A percentile compares a stretch with the other conserved stretches of the same genome.
These are phyloP conservation scores for Achlya flavicornis DNA, from an alignment of 2,888 invertebrate species.

Conservation along the genomic window DNA sequence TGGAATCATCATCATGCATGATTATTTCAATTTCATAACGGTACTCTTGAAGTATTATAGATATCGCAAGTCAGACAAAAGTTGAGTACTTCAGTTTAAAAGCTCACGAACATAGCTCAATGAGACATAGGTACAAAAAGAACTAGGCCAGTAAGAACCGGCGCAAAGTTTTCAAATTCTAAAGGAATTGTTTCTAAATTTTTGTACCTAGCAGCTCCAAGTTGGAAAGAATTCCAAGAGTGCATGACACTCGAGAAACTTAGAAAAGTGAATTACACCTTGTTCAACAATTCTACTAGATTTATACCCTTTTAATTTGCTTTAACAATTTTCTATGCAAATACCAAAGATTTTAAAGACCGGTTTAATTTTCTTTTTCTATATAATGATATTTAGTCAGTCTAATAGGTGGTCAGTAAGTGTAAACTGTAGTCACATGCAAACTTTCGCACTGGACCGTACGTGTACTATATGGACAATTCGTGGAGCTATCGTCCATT, in stretches of 20 bases:
- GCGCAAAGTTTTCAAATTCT: not conserved
- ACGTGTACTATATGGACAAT: not conserved
- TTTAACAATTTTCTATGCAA: too few relatives aligned
- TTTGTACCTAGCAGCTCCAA: not conserved
- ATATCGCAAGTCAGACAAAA: not conserved
- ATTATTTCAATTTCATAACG: not conserved
- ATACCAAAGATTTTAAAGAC: too few relatives aligned
- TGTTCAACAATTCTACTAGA: not conserved
- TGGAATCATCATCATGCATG: not conserved
- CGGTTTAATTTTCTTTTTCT: too few relatives aligned
- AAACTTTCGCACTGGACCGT: not conserved
- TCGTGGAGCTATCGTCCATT: conserved; percentile 44
- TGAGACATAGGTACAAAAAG: not conserved
- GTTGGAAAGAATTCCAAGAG: not conserved
- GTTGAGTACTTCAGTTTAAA: not conserved
- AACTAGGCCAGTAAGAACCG: not conserved
- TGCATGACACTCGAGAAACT: not conserved
- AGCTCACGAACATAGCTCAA: not conserved
- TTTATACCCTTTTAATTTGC: not conserved
- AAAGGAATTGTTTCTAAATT: conserved; percentile 4
- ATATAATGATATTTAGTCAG: not conserved
- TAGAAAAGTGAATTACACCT: not conserved
- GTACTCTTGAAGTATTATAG: not conserved
- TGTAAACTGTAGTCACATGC: not conserved
- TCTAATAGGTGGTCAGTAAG: not conserved